phyloP scores from a whole-genome alignment of 2,888 invertebrate species.

The Steinernema carpocapsae region DNA sequence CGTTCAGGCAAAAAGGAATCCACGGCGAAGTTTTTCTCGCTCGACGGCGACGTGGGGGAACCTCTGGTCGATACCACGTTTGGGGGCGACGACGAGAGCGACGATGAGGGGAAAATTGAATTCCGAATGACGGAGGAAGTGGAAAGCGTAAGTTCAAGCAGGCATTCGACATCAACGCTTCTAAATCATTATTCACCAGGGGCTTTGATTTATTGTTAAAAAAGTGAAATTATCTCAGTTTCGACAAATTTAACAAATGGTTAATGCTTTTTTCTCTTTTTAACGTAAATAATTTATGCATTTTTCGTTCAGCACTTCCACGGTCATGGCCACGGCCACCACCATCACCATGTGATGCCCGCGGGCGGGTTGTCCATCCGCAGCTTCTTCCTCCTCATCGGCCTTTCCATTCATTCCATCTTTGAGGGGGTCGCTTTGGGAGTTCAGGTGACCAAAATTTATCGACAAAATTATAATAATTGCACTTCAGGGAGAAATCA shows the following conservation, averaged over 20 bases:
- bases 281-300: too few relatives aligned
- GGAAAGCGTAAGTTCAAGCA: background rate
- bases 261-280: too few relatives aligned
- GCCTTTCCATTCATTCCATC: constrained; percentile 74
- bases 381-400: constrained; percentile 72
- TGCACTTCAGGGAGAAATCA: constrained; percentile 45
- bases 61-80: constrained; percentile 44
- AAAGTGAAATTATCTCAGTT: too few relatives aligned
- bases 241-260: too few relatives aligned
- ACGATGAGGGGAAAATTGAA: constrained; percentile 55
- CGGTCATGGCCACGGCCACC: constrained; percentile 37
- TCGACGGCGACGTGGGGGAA: constrained; percentile 45
- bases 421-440: constrained; percentile 75
- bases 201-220: too few relatives aligned
- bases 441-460: constrained; percentile 68
- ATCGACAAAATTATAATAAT: background rate
- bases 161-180: background rate
- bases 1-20: background rate
- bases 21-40: constrained; percentile 18
- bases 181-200: too few relatives aligned
- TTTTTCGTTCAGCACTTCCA: constrained; percentile 25
- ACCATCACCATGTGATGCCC: constrained; percentile 42
- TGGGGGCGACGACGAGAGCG: constrained; percentile 51
- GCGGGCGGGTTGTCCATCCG: constrained; percentile 69
- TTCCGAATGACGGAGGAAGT: constrained; percentile 46